phyloP scores from a whole-genome alignment of 2,888 invertebrate species.

The Lepeophtheirus nordmannii region DNA sequence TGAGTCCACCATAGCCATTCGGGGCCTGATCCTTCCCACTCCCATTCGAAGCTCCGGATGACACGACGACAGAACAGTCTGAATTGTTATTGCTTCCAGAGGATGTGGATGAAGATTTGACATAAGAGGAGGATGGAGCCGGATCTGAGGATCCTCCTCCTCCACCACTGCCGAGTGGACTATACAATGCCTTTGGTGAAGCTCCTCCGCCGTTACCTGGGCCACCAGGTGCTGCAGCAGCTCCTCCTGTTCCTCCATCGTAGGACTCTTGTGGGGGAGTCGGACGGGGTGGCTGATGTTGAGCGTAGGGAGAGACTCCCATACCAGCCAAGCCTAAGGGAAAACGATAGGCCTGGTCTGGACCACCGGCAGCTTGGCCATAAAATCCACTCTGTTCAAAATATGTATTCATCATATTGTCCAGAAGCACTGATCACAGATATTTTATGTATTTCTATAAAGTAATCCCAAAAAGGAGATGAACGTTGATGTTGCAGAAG shows the following conservation, averaged over 20 bases:
- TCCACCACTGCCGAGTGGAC: not conserved
- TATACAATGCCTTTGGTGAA: conserved; percentile 16
- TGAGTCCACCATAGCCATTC: conserved; percentile 18
- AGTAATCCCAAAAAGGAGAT: no score
- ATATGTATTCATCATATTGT: conserved; percentile 67
- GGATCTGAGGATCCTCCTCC: not conserved
- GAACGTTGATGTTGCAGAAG: no score
- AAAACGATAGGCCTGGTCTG: conserved; percentile 60
- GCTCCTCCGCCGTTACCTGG: conserved; percentile 40
- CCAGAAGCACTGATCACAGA: not conserved
- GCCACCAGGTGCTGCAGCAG: conserved; percentile 42
- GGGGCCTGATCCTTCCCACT: conserved; percentile 12
- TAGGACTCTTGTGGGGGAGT: conserved; percentile 46
- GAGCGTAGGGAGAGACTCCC: conserved; percentile 42
- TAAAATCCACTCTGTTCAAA: conserved; percentile 92
- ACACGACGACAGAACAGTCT: conserved; percentile 1
- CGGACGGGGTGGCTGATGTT: conserved; percentile 29
- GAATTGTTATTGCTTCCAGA: conserved; percentile 29
- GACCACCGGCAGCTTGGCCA: conserved; percentile 60
- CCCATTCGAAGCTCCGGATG: not conserved
- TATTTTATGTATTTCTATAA: not conserved
- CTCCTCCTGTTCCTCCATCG: conserved; percentile 51
- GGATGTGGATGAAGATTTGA: conserved; percentile 29
- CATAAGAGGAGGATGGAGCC: not conserved
- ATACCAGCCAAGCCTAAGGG: conserved; percentile 55